Conservation (phyloP, 2,797 vertebrate genomes). For the Sebastiscus albofasciatus region DNA sequence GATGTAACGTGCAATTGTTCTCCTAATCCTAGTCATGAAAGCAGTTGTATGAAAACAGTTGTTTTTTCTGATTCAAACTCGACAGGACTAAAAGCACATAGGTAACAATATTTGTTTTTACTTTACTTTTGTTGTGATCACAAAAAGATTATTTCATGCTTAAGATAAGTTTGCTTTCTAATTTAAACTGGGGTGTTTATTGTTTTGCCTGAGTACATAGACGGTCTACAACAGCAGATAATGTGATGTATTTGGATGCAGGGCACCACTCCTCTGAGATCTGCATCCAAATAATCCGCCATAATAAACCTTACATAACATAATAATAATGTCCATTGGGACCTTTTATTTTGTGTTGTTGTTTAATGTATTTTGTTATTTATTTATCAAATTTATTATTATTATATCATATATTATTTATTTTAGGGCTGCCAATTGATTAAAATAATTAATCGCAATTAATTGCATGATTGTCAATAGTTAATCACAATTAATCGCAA, state of each 20-base stretch:
- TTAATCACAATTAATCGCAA: too few species aligned
- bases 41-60: background rate
- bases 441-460: too few species aligned
- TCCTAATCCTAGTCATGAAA: background rate
- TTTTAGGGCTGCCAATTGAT: too few species aligned
- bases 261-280: background rate
- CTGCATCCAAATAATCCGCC: background rate
- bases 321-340: too few species aligned
- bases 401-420: too few species aligned
- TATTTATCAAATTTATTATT: background rate
- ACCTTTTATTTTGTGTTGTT: background rate
- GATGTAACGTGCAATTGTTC: background rate
- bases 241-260: background rate
- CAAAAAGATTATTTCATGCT: background rate
- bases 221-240: conserved; percentile 7
- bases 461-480: too few species aligned
- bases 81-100: background rate
- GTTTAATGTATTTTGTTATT: background rate
- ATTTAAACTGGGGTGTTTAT: background rate
- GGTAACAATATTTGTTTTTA: background rate
- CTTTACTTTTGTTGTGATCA: background rate
- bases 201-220: background rate
- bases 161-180: background rate
- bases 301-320: background rate
- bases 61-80: background rate